phyloP scores from a whole-genome alignment of 2,797 vertebrate genomes.

The Vireo griseus region DNA sequence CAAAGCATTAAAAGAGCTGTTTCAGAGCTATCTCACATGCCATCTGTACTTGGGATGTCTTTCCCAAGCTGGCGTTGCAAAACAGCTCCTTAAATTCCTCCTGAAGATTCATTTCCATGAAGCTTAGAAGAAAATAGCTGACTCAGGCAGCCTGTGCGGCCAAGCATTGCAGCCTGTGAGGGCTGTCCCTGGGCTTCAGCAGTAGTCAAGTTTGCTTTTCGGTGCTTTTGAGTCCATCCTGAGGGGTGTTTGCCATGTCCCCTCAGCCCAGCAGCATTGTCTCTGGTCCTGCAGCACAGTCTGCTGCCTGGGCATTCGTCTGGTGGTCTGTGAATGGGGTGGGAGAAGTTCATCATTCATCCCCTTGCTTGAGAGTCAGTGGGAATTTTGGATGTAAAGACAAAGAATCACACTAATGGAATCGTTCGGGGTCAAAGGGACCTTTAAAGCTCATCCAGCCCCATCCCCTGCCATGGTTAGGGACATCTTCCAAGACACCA shows the following conservation, averaged over 20 bases:
- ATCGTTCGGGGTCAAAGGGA: background rate
- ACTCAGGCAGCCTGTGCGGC: background rate
- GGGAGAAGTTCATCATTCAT: background rate
- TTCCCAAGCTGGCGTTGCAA: slow-evolving; percentile 54
- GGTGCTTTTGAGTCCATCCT: accelerated
- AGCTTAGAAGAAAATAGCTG: slow-evolving; percentile 22
- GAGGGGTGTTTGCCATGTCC: accelerated
- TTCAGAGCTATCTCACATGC: slow-evolving; percentile 6
- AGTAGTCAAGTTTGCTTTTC: background rate
- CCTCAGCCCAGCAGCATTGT: background rate
- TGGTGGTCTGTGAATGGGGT: background rate
- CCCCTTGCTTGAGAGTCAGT: too few species aligned
- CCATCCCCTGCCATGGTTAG: accelerated
- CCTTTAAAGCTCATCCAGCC: background rate
- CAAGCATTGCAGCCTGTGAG: background rate
- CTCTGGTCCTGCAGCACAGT: background rate
- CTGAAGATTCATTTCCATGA: slow-evolving; percentile 41
- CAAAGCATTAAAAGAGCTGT: background rate
- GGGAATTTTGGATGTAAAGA: background rate
- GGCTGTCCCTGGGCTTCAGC: background rate
- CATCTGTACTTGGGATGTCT: slow-evolving; percentile 49
- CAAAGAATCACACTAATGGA: accelerated
- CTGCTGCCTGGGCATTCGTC: background rate
- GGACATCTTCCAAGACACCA: background rate
- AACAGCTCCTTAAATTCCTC: slow-evolving; percentile 48